Conservation (phyloP, 2,797 vertebrate species). For the Dermochelys coriacea region DNA sequence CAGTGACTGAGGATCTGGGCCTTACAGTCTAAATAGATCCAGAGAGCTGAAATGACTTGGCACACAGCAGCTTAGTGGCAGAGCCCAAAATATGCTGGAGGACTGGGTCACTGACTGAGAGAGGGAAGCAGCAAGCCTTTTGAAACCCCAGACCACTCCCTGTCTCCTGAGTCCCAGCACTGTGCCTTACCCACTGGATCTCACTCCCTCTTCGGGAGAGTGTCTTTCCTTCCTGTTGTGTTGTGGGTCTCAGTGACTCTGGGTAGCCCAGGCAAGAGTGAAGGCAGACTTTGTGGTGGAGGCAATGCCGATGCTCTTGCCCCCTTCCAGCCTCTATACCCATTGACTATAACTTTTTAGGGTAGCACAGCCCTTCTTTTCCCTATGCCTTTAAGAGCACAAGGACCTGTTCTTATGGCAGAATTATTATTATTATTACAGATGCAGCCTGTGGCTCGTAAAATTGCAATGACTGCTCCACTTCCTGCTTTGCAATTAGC, state of each 20-base stretch:
- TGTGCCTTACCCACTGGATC: not conserved
- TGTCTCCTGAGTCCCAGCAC: fast-evolving
- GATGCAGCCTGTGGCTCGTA: conserved; percentile 40
- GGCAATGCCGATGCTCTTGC: not conserved
- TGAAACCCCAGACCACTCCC: not conserved
- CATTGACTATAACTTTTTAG: not conserved
- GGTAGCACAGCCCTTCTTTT: fast-evolving
- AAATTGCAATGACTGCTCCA: conserved; percentile 39
- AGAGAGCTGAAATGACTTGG: not conserved
- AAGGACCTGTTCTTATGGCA: not conserved
- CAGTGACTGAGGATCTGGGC: not conserved
- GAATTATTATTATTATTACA: conserved; percentile 4
- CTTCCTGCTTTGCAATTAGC: conserved; percentile 39
- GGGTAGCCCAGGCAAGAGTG: not conserved
- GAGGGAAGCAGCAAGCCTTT: not conserved
- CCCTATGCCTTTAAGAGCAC: not conserved
- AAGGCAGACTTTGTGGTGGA: not conserved
- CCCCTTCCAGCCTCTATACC: fast-evolving
- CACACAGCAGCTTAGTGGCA: not conserved
- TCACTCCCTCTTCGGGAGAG: not conserved
- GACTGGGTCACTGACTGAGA: fast-evolving
- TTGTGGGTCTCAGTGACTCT: fast-evolving
- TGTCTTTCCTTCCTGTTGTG: fast-evolving
- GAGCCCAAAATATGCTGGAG: fast-evolving
- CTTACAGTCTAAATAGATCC: not conserved